Evolutionary conservation across 2,113 vertebrate species (phyloP).

Genomic region (Picathartes gymnocephalus): DNA sequence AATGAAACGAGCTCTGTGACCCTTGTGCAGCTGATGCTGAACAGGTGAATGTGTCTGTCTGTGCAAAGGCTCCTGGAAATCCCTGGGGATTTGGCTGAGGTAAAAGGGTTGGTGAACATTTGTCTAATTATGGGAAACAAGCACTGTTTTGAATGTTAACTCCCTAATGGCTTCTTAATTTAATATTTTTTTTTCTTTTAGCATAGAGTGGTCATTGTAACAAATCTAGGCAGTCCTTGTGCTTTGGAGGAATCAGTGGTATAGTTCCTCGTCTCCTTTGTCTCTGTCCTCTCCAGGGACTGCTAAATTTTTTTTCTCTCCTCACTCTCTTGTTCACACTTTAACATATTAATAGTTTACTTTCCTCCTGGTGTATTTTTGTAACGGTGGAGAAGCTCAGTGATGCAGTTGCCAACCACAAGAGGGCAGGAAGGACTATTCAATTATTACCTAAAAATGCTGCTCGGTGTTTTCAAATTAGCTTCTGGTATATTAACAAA

Average conservation of each 20-base stretch:
- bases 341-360: constrained; percentile 39
- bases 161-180: constrained; percentile 23
- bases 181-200: not conserved
- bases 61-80: not conserved
- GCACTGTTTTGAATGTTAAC: not conserved
- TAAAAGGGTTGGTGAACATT: not conserved
- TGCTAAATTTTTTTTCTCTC: not conserved
- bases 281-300: not conserved
- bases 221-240: not conserved
- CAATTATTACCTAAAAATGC: constrained; percentile 71
- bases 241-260: not conserved
- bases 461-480: constrained; percentile 79
- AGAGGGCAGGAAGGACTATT: constrained; percentile 82
- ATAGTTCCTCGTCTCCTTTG: not conserved
- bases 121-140: constrained; percentile 43
- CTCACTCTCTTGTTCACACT: constrained; percentile 5
- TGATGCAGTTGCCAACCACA: constrained; percentile 69
- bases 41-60: not conserved
- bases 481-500: constrained; percentile 85
- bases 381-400: not conserved
- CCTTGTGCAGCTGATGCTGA: not conserved
- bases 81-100: not conserved
- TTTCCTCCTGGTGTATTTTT: not conserved
- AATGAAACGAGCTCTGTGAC: not conserved
- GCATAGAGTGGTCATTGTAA: not conserved